These are phyloP conservation scores for Sparidentex hasta DNA, from an alignment of 2,797 vertebrate species.

Conservation along the genomic window DNA sequence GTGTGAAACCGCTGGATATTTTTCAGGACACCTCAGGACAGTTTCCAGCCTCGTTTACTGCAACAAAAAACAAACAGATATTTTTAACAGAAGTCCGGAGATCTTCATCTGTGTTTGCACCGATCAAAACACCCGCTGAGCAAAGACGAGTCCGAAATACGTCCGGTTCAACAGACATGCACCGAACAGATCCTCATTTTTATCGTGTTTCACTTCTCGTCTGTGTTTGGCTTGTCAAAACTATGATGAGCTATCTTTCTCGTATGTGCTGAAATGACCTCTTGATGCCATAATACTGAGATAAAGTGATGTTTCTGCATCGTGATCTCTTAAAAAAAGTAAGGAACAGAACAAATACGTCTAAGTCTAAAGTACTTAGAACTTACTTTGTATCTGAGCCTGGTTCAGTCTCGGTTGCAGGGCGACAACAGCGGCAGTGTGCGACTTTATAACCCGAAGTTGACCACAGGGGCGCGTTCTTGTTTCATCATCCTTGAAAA, in stretches of 20 bases:
- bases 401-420: background rate
- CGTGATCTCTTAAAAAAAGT: background rate
- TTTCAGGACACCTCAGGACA: too few relatives aligned
- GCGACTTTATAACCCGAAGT: slow-evolving; percentile 12
- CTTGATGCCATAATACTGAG: background rate
- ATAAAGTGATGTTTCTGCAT: background rate
- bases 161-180: too few relatives aligned
- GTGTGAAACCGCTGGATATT: too few relatives aligned
- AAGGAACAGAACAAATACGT: background rate
- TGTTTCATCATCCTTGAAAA: slow-evolving; percentile 36
- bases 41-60: too few relatives aligned
- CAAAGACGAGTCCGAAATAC: too few relatives aligned
- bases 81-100: too few relatives aligned
- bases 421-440: background rate
- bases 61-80: too few relatives aligned
- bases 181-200: too few relatives aligned
- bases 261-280: background rate
- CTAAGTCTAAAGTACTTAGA: background rate
- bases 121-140: too few relatives aligned
- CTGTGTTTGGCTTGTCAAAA: background rate
- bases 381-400: background rate
- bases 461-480: background rate
- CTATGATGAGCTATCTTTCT: background rate
- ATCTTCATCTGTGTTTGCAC: too few relatives aligned
- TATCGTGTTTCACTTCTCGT: too few relatives aligned